Evolutionary conservation across 1,140 invertebrate species (phyloP).

Genomic region (Zaprionus vittiger): DNA sequence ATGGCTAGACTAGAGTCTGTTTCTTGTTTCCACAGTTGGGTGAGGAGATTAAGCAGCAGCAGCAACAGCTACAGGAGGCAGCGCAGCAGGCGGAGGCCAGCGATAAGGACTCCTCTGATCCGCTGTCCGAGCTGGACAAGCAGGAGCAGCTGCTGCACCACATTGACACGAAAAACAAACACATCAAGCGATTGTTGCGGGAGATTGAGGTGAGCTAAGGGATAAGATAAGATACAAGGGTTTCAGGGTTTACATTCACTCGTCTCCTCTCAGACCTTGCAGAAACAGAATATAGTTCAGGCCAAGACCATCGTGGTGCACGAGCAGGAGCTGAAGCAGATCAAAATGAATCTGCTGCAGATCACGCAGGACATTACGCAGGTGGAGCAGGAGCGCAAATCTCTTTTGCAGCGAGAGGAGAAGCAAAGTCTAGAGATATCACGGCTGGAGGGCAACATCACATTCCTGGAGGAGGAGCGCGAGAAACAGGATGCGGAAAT

Average conservation of each 20-base stretch:
- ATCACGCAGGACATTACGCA: slow-evolving; percentile 65
- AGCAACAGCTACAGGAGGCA: slow-evolving; percentile 67
- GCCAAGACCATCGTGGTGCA: slow-evolving; percentile 71
- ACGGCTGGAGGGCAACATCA: slow-evolving; percentile 72
- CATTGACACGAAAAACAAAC: slow-evolving; percentile 82
- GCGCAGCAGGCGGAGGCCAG: slow-evolving; percentile 69
- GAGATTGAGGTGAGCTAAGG: slow-evolving; percentile 73
- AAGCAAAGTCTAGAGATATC: slow-evolving; percentile 64
- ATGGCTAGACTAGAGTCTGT: not conserved
- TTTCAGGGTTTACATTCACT: too few relatives aligned
- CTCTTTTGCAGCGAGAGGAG: slow-evolving; percentile 49
- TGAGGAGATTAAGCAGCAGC: slow-evolving; percentile 71
- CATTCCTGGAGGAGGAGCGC: slow-evolving; percentile 74
- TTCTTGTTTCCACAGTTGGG: slow-evolving; percentile 34
- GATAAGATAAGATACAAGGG: too few relatives aligned
- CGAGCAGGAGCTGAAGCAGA: slow-evolving; percentile 67
- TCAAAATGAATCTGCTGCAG: slow-evolving; percentile 58
- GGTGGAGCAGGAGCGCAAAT: slow-evolving; percentile 66
- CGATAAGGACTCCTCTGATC: slow-evolving; percentile 83
- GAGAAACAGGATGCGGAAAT: slow-evolving; percentile 75
- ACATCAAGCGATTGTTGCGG: slow-evolving; percentile 77
- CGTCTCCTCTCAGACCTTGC: slow-evolving; percentile 56
- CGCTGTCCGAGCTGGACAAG: slow-evolving; percentile 78
- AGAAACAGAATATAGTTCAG: slow-evolving; percentile 77
- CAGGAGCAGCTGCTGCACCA: slow-evolving; percentile 81